Evolutionary conservation across 2,888 invertebrate genomes (phyloP).

Genomic region (Operophtera brumata): DNA sequence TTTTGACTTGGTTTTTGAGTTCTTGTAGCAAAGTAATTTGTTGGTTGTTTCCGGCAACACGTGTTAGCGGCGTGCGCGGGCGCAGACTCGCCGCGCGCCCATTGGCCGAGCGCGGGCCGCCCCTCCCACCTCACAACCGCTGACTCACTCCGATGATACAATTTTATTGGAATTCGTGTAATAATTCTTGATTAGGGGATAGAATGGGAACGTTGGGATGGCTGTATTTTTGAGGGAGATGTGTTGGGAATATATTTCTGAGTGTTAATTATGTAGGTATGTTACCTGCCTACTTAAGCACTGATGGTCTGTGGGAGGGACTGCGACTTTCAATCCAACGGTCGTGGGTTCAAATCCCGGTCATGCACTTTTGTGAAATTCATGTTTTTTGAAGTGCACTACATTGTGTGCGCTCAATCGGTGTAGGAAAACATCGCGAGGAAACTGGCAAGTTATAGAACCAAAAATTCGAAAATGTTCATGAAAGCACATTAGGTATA

Average conservation of each 20-base stretch:
- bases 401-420: too few species aligned
- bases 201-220: slow-evolving; percentile 25
- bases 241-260: slow-evolving; percentile 12
- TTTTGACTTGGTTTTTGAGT: background rate
- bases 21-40: too few species aligned
- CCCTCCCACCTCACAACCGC: slow-evolving; percentile 65
- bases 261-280: background rate
- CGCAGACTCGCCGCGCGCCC: slow-evolving; percentile 49
- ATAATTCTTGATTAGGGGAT: slow-evolving; percentile 33
- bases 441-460: too few species aligned
- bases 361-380: too few species aligned
- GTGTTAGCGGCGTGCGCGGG: slow-evolving; percentile 56
- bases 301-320: too few species aligned
- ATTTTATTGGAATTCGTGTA: slow-evolving; percentile 30
- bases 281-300: too few species aligned
- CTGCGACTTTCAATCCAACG: too few species aligned
- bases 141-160: slow-evolving; percentile 49
- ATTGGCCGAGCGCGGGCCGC: slow-evolving; percentile 68
- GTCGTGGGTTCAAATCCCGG: too few species aligned
- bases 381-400: too few species aligned
- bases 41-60: slow-evolving; percentile 39
- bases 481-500: too few species aligned
- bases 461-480: too few species aligned
- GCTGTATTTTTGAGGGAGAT: slow-evolving; percentile 20
- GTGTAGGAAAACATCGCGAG: too few species aligned